Conservation (phyloP, 2,113 vertebrate species). For the Scopus umbretta region DNA sequence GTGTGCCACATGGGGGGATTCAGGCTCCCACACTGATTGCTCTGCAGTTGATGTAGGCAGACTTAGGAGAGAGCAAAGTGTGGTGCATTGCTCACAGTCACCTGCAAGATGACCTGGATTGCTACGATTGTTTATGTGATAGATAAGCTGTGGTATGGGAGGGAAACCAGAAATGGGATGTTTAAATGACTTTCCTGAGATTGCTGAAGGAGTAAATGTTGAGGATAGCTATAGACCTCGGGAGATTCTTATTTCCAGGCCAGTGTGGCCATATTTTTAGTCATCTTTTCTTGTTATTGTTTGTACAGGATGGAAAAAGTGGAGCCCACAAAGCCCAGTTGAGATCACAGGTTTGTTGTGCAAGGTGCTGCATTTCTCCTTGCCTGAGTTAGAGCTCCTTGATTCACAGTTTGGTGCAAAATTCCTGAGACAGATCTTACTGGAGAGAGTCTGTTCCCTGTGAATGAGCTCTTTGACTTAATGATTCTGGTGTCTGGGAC, state of each 20-base stretch:
- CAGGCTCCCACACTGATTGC: rapidly evolving
- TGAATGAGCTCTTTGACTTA: background rate
- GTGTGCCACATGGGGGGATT: rapidly evolving
- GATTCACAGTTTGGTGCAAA: background rate
- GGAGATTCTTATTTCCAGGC: background rate
- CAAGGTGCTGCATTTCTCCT: background rate
- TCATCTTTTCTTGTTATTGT: background rate
- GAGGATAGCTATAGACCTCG: background rate
- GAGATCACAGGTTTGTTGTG: background rate
- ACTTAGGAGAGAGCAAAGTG: background rate
- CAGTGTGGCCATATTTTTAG: background rate
- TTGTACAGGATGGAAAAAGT: background rate
- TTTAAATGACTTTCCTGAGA: background rate
- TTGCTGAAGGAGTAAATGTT: background rate
- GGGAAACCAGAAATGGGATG: background rate
- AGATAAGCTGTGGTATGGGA: background rate
- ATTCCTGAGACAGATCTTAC: background rate
- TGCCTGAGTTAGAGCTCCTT: background rate
- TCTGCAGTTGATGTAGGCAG: background rate
- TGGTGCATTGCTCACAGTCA: background rate
- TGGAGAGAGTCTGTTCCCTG: background rate
- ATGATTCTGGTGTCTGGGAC: background rate
- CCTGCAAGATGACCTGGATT: background rate
- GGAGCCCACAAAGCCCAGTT: background rate
- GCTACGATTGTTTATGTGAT: background rate